Conservation (phyloP, 2,888 invertebrate species). For the Hemistola chrysoprasaria region DNA sequence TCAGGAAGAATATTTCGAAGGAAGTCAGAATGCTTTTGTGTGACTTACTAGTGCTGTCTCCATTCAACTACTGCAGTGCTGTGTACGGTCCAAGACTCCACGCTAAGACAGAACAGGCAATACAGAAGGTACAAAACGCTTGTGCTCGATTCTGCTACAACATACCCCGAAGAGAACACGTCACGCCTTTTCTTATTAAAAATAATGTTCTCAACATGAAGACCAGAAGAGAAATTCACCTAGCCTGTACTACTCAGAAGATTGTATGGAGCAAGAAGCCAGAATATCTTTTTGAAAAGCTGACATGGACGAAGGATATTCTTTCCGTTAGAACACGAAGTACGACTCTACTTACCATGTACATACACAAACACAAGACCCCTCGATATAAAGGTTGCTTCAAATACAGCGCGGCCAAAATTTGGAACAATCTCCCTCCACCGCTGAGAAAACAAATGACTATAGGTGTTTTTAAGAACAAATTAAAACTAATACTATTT, state of each 20-base stretch:
- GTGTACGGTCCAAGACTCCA: conserved; percentile 19
- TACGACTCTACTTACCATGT: too few relatives aligned
- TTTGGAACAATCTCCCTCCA: too few relatives aligned
- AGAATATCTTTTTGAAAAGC: not conserved
- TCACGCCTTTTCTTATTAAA: conserved; percentile 15
- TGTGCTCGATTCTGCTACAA: conserved; percentile 4
- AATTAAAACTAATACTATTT: too few relatives aligned
- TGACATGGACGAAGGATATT: not conserved
- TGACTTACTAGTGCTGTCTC: conserved; percentile 1
- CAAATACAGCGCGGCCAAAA: too few relatives aligned
- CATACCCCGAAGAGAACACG: conserved; percentile 9
- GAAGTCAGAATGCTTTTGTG: not conserved
- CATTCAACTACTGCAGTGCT: conserved; percentile 15
- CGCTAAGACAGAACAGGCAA: conserved; percentile 8
- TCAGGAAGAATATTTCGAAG: too few relatives aligned
- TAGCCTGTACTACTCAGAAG: not conserved
- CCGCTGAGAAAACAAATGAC: too few relatives aligned
- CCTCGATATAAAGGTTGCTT: too few relatives aligned
- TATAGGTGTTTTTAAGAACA: too few relatives aligned
- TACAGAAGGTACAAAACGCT: conserved; percentile 14
- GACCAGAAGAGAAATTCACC: conserved; percentile 12
- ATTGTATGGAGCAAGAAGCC: not conserved
- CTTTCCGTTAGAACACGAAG: not conserved
- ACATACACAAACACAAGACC: too few relatives aligned
- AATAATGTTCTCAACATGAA: conserved; percentile 7